phyloP scores from a whole-genome alignment of 2,113 vertebrate species.

The Tonatia bakeri region DNA sequence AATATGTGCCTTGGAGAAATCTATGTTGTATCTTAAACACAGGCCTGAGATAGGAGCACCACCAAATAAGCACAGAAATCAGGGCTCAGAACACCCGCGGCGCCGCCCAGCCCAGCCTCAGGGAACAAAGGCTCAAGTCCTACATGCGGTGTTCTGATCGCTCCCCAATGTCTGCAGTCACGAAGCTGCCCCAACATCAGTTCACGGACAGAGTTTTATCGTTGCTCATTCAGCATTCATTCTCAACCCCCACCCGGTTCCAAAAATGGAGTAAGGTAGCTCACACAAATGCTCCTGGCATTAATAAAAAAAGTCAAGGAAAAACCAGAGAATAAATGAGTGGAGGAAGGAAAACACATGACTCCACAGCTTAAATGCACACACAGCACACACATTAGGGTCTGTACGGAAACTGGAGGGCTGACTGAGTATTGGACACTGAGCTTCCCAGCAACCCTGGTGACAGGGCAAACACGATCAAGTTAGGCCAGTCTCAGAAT shows the following conservation, averaged over 20 bases:
- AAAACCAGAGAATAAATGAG: background rate
- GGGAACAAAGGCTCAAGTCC: background rate
- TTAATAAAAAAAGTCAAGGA: background rate
- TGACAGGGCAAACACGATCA: background rate
- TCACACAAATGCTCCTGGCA: background rate
- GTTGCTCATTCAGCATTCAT: background rate
- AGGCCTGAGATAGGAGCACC: constrained; percentile 20
- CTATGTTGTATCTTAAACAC: constrained; percentile 36
- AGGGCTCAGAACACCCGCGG: background rate
- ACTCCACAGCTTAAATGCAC: background rate
- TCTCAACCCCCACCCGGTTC: too few species aligned
- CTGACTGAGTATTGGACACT: background rate
- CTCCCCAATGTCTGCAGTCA: background rate
- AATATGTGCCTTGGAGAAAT: constrained; percentile 51
- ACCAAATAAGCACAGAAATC: constrained; percentile 19
- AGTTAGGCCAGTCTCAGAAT: too few species aligned
- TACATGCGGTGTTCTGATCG: accelerated
- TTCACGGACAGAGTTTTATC: accelerated
- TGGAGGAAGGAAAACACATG: background rate
- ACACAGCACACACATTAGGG: background rate
- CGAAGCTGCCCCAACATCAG: background rate
- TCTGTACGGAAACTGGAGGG: background rate
- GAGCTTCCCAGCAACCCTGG: background rate
- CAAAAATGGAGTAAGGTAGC: too few species aligned
- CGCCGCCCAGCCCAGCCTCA: background rate